phyloP scores from a whole-genome alignment of 2,113 vertebrate species.

The Pyrgilauda ruficollis region DNA sequence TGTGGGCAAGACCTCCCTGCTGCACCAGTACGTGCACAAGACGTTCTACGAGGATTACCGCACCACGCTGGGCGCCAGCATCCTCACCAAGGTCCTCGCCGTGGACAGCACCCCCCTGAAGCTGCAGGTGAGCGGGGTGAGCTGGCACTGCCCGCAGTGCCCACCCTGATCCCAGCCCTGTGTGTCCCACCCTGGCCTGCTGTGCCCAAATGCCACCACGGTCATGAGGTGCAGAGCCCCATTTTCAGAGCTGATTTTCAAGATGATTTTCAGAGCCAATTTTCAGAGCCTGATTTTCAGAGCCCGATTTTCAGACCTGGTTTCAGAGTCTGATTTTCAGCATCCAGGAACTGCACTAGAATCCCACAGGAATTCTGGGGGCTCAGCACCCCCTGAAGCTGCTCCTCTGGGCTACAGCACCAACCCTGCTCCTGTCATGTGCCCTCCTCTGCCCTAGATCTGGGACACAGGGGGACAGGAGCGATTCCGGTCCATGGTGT shows the following conservation, averaged over 20 bases:
- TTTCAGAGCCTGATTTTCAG: no score
- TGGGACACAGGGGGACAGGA: slow-evolving; percentile 85
- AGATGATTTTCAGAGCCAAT: not conserved
- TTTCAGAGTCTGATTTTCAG: not conserved
- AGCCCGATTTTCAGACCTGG: no score
- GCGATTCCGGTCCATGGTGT: slow-evolving; percentile 80
- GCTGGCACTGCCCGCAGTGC: not conserved
- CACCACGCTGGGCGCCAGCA: slow-evolving; percentile 80
- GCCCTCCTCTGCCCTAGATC: slow-evolving; percentile 67
- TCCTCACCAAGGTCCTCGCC: slow-evolving; percentile 72
- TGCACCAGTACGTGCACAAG: slow-evolving; percentile 81
- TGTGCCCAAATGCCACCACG: accelerated
- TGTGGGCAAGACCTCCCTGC: slow-evolving; percentile 82
- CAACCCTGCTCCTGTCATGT: accelerated
- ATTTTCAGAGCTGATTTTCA: not conserved
- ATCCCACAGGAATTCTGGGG: not conserved
- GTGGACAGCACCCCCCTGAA: slow-evolving; percentile 73
- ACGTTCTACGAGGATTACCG: slow-evolving; percentile 77
- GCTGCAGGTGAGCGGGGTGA: slow-evolving; percentile 69
- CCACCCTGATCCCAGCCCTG: accelerated
- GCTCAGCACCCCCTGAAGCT: not conserved
- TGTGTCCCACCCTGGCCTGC: not conserved
- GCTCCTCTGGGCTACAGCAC: not conserved
- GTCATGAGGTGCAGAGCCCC: accelerated
- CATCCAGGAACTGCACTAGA: accelerated